A percentile compares a stretch with the other conserved stretches of the same genome.
Conservation (phyloP, 92 coral and sea anemone genomes). For the Umimayanthus kanabou region DNA sequence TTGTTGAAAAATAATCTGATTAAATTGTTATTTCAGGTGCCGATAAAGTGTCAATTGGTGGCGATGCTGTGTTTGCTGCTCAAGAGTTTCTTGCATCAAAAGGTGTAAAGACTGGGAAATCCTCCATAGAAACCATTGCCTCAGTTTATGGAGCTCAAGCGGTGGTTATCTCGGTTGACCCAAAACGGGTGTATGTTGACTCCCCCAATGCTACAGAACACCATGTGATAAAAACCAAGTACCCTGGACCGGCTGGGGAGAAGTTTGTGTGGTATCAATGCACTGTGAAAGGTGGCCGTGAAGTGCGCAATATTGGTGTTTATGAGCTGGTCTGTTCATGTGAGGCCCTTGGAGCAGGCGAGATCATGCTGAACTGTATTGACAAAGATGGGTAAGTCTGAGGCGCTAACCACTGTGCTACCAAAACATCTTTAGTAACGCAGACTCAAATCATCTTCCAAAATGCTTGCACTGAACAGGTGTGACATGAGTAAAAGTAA, state of each 20-base stretch:
- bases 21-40: conserved; percentile 52
- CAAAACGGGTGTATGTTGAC: conserved; percentile 56
- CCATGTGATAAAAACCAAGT: conserved; percentile 49
- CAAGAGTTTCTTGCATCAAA: conserved; percentile 56
- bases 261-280: conserved; percentile 64
- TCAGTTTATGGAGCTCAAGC: conserved; percentile 63
- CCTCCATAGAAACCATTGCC: conserved; percentile 64
- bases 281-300: conserved; percentile 64
- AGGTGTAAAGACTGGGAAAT: conserved; percentile 48
- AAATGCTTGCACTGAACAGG: too few species aligned
- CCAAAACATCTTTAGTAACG: too few species aligned
- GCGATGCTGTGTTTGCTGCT: conserved; percentile 65
- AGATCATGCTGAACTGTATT: conserved; percentile 61
- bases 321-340: conserved; percentile 64
- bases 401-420: too few species aligned
- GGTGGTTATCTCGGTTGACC: conserved; percentile 64
- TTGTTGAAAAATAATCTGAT: background rate
- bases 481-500: too few species aligned
- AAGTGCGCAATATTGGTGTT: conserved; percentile 61
- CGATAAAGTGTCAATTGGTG: conserved; percentile 67
- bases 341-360: conserved; percentile 68
- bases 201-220: conserved; percentile 47
- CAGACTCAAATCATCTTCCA: too few species aligned
- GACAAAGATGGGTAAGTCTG: conserved; percentile 63
- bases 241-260: conserved; percentile 56